phyloP scores from a whole-genome alignment of 1,140 invertebrate genomes.

The Plectrocnemia conspersa region DNA sequence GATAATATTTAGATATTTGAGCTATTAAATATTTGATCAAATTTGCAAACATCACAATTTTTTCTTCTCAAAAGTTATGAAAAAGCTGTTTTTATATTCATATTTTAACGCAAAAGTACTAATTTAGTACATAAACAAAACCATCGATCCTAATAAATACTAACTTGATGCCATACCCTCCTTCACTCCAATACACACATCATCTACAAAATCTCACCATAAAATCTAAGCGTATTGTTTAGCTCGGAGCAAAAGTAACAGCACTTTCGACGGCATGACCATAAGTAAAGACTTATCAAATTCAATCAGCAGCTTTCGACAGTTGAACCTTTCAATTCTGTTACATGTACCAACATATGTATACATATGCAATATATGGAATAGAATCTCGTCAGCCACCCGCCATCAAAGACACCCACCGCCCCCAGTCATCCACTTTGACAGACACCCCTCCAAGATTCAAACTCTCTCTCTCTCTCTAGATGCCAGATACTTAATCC shows the following conservation, averaged over 20 bases:
- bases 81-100: too few relatives aligned
- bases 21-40: too few relatives aligned
- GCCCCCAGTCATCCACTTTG: slow-evolving; percentile 1
- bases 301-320: slow-evolving; percentile 30
- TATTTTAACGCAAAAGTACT: too few relatives aligned
- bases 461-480: background rate
- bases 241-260: slow-evolving; percentile 4
- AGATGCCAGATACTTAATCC: slow-evolving; percentile 7
- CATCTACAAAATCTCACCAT: background rate
- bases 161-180: too few relatives aligned
- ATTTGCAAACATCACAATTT: too few relatives aligned
- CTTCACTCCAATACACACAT: too few relatives aligned
- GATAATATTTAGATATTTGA: too few relatives aligned
- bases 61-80: too few relatives aligned
- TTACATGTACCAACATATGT: background rate
- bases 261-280: slow-evolving; percentile 2
- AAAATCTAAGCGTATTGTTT: slow-evolving; percentile 6
- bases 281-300: slow-evolving; percentile 28
- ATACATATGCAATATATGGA: background rate
- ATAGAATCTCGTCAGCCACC: background rate
- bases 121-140: too few relatives aligned
- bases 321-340: slow-evolving; percentile 24
- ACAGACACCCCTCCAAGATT: slow-evolving; percentile 22
- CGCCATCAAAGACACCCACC: background rate
- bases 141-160: too few relatives aligned